These are phyloP conservation scores for Cassiopea andromeda DNA, from an alignment of 30 jellyfish, hydroid and myxozoan genomes.

Conservation along the genomic window DNA sequence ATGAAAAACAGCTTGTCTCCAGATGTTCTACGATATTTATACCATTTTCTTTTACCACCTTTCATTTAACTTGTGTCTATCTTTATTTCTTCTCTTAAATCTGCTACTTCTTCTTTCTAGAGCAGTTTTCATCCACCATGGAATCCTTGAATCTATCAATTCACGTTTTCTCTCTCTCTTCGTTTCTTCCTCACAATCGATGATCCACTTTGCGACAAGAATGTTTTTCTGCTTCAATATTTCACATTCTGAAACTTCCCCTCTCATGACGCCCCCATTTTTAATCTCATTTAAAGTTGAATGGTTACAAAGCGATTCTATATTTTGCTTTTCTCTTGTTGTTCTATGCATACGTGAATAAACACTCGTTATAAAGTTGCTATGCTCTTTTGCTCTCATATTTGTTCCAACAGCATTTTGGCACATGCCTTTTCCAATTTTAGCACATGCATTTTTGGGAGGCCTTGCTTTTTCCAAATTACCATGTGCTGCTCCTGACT, in stretches of 20 bases:
- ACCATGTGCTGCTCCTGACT: neutral
- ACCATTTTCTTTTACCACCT: neutral
- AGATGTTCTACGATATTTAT: neutral
- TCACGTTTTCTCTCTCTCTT: neutral
- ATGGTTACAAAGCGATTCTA: neutral
- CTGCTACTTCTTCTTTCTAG: conserved; percentile 29
- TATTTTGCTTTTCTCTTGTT: neutral
- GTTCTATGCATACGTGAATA: neutral
- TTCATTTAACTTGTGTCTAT: neutral
- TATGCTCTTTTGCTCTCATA: neutral
- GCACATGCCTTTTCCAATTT: no score
- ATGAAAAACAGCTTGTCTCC: no score
- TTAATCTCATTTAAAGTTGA: neutral
- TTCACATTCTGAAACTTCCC: neutral
- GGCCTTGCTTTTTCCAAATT: neutral
- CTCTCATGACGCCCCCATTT: neutral
- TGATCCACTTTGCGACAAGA: conserved; percentile 37
- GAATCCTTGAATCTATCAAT: neutral
- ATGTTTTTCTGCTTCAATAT: neutral
- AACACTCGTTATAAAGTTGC: neutral
- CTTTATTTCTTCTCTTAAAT: neutral
- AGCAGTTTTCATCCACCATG: conserved; percentile 71
- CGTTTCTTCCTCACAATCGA: conserved; percentile 28
- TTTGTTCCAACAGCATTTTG: neutral
- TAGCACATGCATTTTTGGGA: no score